Base-by-base conservation (phyloP, 2,113 vertebrate genomes). In the Carollia perspicillata region DNA sequence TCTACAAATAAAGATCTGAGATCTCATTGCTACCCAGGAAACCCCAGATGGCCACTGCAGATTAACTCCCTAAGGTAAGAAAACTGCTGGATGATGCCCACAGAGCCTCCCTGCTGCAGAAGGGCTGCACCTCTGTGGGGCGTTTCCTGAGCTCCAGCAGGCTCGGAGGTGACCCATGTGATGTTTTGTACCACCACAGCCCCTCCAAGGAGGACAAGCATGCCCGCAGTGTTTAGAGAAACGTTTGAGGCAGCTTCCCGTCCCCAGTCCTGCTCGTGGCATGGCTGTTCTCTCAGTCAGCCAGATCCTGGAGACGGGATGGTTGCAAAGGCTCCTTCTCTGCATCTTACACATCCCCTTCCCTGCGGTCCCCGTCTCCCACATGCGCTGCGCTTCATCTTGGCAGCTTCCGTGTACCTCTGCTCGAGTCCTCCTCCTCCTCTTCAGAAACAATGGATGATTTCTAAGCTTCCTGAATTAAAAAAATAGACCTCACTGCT, bases 201-300 rank as follows among this genome's bases (percentile, higher is more conserved):
- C 79, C 84, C 72, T 91, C 58, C 4, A 4, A 88, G 63, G 65
- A 33, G 0, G n/a, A 93, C 37, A 81, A 47, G 66, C 30, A 47
- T 5, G 42, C 53, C 78, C 78, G 65, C 90, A 37, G 66, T 72
- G 75, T 93, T 85, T 17, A 78, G 72, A 89, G 47, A 44, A 91
- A 72, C 18, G 10, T 44, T 33, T 23, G 87, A 95, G 60, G 42
- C 22, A 30, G 37, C 81, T 93, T 28, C 26, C 69, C 5, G 14
- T 53, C 49, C 72, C 66, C 44, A 23, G 26, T 10, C 58, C 83
- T 85, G 33, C 35, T 26, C 13, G 44, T 28, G 47, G 87, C 16
- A 12, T 18, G 22, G 30, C 69, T 33, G 2, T 42, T 23, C 47
- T 49, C 68, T 85, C 55, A 2, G 23, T 9, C 44, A 40, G 13